A percentile compares a stretch with the other conserved stretches of the same genome.
Evolutionary conservation across 1,140 invertebrate species (phyloP).

Genomic region (Magallana gigas): DNA sequence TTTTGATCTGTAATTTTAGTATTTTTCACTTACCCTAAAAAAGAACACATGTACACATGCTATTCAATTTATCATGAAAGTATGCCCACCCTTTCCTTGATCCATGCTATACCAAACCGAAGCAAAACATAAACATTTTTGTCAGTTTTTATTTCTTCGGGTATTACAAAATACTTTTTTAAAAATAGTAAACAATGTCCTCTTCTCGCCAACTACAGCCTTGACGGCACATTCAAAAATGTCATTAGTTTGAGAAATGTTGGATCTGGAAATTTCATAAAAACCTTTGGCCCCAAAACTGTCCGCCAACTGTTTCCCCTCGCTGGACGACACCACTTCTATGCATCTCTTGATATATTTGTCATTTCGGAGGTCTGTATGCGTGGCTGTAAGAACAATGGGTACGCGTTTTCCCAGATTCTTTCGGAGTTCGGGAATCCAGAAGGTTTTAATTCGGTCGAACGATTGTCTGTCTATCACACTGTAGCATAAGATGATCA

Average conservation of each 20-base stretch:
- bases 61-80: no score
- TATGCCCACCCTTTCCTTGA: no score
- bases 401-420: slow-evolving; percentile 95
- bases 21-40: no score
- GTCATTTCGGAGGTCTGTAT: slow-evolving; percentile 70
- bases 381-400: slow-evolving; percentile 86
- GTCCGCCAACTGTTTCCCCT: slow-evolving; percentile 37
- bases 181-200: slow-evolving; percentile 68
- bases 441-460: slow-evolving; percentile 96
- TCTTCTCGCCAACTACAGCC: slow-evolving; percentile 82
- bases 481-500: slow-evolving; percentile 99
- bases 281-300: slow-evolving; percentile 89
- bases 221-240: slow-evolving; percentile 93
- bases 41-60: no score
- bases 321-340: slow-evolving; percentile 88
- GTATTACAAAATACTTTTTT: slow-evolving; percentile 63
- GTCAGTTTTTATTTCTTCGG: slow-evolving; percentile 45
- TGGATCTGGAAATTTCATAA: slow-evolving; percentile 93
- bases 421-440: slow-evolving; percentile 82
- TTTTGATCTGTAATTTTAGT: no score
- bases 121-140: background rate
- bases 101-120: no score
- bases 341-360: slow-evolving; percentile 89
- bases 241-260: slow-evolving; percentile 93
- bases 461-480: slow-evolving; percentile 98